Evolutionary conservation across 2,113 vertebrate species (phyloP).

Genomic region (Urocynchramus pylzowi): DNA sequence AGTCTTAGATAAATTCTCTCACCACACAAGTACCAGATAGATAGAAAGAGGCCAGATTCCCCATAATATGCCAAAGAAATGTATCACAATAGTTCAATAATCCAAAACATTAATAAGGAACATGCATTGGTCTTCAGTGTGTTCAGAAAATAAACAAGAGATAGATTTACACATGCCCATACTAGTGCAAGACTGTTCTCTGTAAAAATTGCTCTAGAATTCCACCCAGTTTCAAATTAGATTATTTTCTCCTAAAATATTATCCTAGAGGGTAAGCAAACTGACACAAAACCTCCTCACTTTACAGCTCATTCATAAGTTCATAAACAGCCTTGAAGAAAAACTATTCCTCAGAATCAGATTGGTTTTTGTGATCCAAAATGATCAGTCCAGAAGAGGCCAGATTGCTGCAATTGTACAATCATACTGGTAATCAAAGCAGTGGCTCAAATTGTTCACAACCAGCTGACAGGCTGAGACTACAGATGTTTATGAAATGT

Average conservation of each 20-base stretch:
- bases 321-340: not conserved
- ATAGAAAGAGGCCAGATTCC: not conserved
- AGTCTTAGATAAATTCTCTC: not conserved
- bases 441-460: not conserved
- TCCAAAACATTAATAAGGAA: not conserved
- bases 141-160: not conserved
- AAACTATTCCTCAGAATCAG: not conserved
- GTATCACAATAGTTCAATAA: not conserved
- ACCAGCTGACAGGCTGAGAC: not conserved
- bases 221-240: not conserved
- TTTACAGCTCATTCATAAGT: not conserved
- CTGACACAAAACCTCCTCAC: not conserved
- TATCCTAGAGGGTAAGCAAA: not conserved
- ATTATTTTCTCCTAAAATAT: not conserved
- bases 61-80: not conserved
- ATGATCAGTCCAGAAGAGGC: not conserved
- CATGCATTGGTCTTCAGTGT: not conserved
- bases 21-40: not conserved
- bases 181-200: not conserved
- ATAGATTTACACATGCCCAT: not conserved
- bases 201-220: not conserved
- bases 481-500: constrained; percentile 17
- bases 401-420: not conserved
- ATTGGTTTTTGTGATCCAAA: not conserved
- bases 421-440: not conserved